These are phyloP conservation scores for Eudyptes chrysolophus DNA, from an alignment of 2,113 vertebrate genomes.

Conservation along the genomic window DNA sequence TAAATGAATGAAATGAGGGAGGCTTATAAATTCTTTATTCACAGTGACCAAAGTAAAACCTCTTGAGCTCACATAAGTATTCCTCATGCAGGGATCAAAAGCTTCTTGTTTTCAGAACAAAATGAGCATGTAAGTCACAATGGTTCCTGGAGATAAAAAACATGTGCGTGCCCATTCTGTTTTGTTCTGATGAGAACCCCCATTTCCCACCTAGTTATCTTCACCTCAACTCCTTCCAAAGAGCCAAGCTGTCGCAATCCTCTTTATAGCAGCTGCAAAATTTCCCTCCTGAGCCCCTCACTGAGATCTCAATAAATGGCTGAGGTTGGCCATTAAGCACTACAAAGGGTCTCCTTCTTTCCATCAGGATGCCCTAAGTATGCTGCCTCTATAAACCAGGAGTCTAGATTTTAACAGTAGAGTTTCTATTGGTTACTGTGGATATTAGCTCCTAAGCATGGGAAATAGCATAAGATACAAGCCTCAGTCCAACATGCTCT, in stretches of 20 bases:
- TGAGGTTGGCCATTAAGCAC: not conserved
- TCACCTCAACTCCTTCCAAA: not conserved
- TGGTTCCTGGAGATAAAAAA: not conserved
- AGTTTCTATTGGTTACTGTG: not conserved
- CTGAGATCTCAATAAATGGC: not conserved
- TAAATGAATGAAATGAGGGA: slow-evolving; percentile 35
- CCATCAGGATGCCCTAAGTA: not conserved
- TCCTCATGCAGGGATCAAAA: not conserved
- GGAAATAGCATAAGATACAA: not conserved
- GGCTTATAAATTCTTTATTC: slow-evolving; percentile 6
- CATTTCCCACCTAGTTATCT: not conserved
- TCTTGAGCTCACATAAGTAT: not conserved
- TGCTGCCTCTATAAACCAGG: not conserved
- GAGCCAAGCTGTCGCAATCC: not conserved
- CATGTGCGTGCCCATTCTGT: not conserved
- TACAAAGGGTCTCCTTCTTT: not conserved
- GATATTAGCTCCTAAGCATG: not conserved
- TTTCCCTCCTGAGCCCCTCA: not conserved
- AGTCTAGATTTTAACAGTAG: not conserved
- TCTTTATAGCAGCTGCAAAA: not conserved
- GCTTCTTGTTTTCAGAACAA: not conserved
- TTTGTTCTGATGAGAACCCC: not conserved
- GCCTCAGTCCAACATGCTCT: not conserved
- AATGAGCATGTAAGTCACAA: not conserved
- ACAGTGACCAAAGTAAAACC: slow-evolving; percentile 11